Conservation (phyloP, 2,888 invertebrate genomes). For the Eumerus sabulonum region DNA sequence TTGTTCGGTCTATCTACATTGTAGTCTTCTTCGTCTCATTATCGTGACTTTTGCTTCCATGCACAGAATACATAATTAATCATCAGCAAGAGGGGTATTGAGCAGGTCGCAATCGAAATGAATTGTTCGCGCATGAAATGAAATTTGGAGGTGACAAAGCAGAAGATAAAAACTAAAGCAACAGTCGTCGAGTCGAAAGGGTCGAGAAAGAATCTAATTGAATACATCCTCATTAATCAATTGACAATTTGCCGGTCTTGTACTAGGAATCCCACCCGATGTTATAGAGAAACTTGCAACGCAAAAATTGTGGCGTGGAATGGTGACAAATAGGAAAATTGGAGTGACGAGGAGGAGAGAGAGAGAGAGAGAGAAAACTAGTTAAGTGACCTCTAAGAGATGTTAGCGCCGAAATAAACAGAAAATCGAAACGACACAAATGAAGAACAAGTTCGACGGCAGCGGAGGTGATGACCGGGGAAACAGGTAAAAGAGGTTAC, state of each 20-base stretch:
- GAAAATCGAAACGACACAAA: slow-evolving; percentile 17
- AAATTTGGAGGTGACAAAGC: slow-evolving; percentile 26
- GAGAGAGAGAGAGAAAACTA: slow-evolving; percentile 33
- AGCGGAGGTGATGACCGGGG: slow-evolving; percentile 1
- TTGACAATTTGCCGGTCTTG: slow-evolving; percentile 22
- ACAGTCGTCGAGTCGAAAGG: no score
- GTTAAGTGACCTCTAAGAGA: slow-evolving; percentile 47
- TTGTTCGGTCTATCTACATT: slow-evolving; percentile 47
- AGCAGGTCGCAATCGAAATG: no score
- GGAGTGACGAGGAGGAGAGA: background rate
- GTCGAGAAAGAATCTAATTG: slow-evolving; percentile 43
- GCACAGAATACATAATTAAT: slow-evolving; percentile 47
- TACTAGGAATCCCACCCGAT: background rate
- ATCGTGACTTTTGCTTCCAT: slow-evolving; percentile 11
- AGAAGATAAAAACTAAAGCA: slow-evolving; percentile 14
- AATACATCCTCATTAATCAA: slow-evolving; percentile 66
- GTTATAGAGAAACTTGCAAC: background rate
- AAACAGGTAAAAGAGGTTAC: slow-evolving; percentile 24
- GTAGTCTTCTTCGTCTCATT: slow-evolving; percentile 7
- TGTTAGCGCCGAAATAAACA: slow-evolving; percentile 13
- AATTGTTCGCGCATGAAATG: slow-evolving; percentile 14
- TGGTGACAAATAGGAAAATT: background rate
- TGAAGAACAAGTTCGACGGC: background rate
- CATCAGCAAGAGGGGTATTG: slow-evolving; percentile 14
- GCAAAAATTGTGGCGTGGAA: background rate